These are phyloP conservation scores for Halichoeres trimaculatus DNA, from an alignment of 2,113 vertebrate species.

Conservation along the genomic window DNA sequence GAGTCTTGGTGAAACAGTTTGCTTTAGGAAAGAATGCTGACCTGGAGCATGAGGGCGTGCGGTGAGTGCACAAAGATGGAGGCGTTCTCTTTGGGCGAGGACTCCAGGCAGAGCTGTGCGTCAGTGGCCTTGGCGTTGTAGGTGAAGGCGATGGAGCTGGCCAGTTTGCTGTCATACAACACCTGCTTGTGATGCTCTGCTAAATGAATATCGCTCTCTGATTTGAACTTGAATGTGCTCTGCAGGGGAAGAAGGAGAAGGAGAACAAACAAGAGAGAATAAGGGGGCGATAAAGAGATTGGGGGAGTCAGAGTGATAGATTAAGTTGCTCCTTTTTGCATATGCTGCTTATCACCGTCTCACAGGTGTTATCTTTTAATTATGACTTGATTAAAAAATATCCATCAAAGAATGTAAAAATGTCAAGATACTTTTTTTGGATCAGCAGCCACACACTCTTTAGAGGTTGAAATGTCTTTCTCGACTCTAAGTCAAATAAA, in stretches of 20 bases:
- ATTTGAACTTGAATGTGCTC: conserved; percentile 99
- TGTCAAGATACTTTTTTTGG: not conserved
- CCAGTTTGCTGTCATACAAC: conserved; percentile 96
- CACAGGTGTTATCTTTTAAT: not conserved
- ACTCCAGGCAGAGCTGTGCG: conserved; percentile 97
- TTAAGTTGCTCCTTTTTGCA: not conserved
- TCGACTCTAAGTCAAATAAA: not conserved
- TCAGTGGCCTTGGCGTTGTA: conserved; percentile 99
- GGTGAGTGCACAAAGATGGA: conserved; percentile 99
- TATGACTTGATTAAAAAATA: not conserved
- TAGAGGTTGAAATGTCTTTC: not conserved
- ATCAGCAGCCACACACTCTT: not conserved
- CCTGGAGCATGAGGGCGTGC: conserved; percentile 99
- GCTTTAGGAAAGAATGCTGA: conserved; percentile 65
- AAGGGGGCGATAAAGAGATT: not conserved
- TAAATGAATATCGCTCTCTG: conserved; percentile 98
- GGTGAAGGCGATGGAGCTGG: conserved; percentile 97
- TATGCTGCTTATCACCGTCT: not conserved
- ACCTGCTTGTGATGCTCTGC: conserved; percentile 99
- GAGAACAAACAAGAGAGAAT: not conserved
- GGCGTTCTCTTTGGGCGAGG: conserved; percentile 96
- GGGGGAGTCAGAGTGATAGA: not conserved
- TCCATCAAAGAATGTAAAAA: not conserved
- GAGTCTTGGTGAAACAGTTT: not conserved
- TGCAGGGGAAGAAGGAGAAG: conserved; percentile 64